phyloP scores from a whole-genome alignment of 2,113 vertebrate genomes.

The Ammodramus savannarum region DNA sequence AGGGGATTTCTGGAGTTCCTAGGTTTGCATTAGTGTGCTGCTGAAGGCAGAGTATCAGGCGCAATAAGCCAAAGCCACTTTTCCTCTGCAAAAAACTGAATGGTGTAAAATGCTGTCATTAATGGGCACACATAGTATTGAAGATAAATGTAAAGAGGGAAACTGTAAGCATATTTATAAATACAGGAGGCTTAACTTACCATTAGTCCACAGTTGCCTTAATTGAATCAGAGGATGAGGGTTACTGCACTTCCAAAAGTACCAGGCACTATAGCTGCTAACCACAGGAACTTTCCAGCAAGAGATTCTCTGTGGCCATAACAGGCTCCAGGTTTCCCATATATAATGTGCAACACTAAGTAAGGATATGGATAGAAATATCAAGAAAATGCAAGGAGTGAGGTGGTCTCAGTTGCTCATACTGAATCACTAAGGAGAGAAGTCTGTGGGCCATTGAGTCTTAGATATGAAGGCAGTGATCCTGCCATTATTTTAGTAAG shows the following conservation, averaged over 20 bases:
- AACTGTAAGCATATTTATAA: background rate
- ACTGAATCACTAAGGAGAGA: background rate
- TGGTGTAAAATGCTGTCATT: background rate
- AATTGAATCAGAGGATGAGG: background rate
- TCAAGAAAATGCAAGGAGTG: background rate
- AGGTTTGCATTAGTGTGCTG: background rate
- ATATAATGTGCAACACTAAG: background rate
- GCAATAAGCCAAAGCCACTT: background rate
- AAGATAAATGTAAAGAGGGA: background rate
- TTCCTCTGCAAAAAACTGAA: background rate
- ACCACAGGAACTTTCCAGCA: background rate
- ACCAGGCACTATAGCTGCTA: background rate
- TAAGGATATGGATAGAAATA: background rate
- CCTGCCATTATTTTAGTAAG: background rate
- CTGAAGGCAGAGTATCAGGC: background rate
- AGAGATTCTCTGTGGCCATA: background rate
- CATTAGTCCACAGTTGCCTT: background rate
- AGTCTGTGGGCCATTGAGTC: background rate
- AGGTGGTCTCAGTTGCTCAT: background rate
- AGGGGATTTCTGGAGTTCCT: background rate
- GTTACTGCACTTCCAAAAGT: background rate
- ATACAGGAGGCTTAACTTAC: background rate
- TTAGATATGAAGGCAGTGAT: background rate
- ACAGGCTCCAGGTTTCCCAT: background rate
- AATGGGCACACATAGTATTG: background rate